These are phyloP conservation scores for Reinhardtius hippoglossoides DNA, from an alignment of 2,113 vertebrate species.

Conservation along the genomic window DNA sequence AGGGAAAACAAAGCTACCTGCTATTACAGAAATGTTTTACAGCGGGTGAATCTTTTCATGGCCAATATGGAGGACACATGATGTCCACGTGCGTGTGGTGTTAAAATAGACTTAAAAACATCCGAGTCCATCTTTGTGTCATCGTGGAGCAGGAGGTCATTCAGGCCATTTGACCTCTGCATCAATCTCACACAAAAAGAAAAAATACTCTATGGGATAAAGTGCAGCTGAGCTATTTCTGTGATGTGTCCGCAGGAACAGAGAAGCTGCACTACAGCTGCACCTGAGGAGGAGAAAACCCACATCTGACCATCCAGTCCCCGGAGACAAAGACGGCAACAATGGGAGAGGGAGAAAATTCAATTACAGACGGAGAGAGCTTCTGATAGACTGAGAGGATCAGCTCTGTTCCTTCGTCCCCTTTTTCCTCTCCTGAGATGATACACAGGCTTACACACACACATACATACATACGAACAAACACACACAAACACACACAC, in stretches of 20 bases:
- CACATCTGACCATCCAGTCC: slow-evolving; percentile 54
- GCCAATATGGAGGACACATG: no score
- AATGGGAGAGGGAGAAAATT: slow-evolving; percentile 70
- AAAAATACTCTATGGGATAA: background rate
- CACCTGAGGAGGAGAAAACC: slow-evolving; percentile 38
- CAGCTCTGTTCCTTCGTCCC: slow-evolving; percentile 52
- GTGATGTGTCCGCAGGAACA: slow-evolving; percentile 15
- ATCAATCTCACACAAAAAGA: background rate
- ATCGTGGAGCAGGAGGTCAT: background rate
- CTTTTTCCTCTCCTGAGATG: slow-evolving; percentile 45
- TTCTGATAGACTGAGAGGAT: slow-evolving; percentile 71
- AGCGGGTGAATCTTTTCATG: no score
- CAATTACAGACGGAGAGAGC: slow-evolving; percentile 74
- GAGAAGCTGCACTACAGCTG: slow-evolving; percentile 11
- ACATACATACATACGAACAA: background rate
- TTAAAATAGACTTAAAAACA: no score
- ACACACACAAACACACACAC: slow-evolving; percentile 18
- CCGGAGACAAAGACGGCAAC: slow-evolving; percentile 70
- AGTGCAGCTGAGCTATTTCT: slow-evolving; percentile 19
- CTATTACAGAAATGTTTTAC: no score
- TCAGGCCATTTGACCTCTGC: background rate
- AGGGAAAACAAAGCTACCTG: no score
- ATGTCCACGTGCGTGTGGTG: no score
- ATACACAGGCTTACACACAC: slow-evolving; percentile 39
- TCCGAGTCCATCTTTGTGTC: background rate